Percentiles rank a stretch among this genome's conserved stretches.
phyloP scores from a whole-genome alignment of 1,140 invertebrate species.

The Drosophila mojavensis region DNA sequence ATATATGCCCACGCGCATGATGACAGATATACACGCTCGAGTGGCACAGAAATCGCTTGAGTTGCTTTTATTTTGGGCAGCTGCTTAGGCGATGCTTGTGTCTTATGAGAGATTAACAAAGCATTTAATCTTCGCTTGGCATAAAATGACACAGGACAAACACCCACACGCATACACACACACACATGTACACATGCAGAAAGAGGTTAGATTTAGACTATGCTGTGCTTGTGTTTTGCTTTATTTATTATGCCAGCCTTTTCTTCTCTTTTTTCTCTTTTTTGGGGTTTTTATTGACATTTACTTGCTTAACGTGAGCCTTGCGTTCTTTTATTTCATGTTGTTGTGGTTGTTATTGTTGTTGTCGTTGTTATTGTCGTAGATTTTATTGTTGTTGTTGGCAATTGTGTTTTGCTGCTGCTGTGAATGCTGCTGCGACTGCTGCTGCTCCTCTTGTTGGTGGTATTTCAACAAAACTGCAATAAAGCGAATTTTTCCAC shows the following conservation, averaged over 20 bases:
- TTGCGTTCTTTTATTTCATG: conserved; percentile 45
- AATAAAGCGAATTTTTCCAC: conserved; percentile 77
- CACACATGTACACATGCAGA: conserved; percentile 10
- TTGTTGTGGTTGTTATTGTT: conserved; percentile 25
- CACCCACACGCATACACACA: conserved; percentile 37
- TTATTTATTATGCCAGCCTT: conserved; percentile 29
- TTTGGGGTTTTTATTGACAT: conserved; percentile 65
- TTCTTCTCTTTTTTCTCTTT: conserved; percentile 4
- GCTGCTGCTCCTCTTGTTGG: conserved; percentile 29
- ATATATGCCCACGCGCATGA: background rate
- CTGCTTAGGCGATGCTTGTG: conserved; percentile 37
- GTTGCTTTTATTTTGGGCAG: conserved; percentile 46
- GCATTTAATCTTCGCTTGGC: conserved; percentile 74
- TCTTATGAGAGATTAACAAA: conserved; percentile 71
- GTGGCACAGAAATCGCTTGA: conserved; percentile 31
- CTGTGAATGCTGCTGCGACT: conserved; percentile 19
- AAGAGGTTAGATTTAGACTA: conserved; percentile 30
- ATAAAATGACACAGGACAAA: conserved; percentile 49
- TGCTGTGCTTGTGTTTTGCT: conserved; percentile 26
- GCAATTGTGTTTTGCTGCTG: conserved; percentile 29
- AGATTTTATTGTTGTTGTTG: conserved; percentile 42
- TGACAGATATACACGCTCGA: conserved; percentile 15
- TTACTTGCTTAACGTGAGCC: conserved; percentile 72
- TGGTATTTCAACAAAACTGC: conserved; percentile 63
- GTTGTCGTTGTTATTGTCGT: conserved; percentile 54